phyloP scores from a whole-genome alignment of 2,888 invertebrate genomes.

The Sinopyrophorus schimmeli region DNA sequence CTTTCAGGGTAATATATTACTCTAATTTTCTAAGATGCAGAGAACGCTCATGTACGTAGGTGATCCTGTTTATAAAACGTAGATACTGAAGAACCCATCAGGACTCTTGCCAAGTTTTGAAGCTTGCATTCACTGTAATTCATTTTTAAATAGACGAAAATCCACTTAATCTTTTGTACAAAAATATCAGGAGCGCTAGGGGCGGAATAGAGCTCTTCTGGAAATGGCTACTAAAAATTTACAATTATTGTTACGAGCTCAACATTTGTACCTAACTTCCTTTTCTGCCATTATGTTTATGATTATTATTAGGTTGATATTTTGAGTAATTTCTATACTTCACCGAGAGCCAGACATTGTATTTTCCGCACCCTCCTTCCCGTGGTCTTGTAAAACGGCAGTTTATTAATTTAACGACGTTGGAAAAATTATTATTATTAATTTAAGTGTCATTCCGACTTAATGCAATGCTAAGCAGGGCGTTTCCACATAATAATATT shows the following conservation, averaged over 20 bases:
- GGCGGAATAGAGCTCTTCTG: constrained; percentile 19
- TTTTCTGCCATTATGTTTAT: constrained; percentile 19
- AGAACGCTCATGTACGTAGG: constrained; percentile 21
- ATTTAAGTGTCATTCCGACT: no score
- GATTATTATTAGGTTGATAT: constrained; percentile 19
- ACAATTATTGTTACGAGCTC: constrained; percentile 28
- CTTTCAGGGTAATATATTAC: constrained; percentile 28
- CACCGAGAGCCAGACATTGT: no score
- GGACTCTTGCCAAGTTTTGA: constrained; percentile 31
- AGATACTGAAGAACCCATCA: constrained; percentile 29
- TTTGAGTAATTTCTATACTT: constrained; percentile 21
- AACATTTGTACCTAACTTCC: constrained; percentile 23
- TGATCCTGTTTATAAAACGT: constrained; percentile 30
- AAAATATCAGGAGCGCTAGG: constrained; percentile 19
- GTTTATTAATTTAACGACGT: no score
- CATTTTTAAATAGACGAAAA: constrained; percentile 27
- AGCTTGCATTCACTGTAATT: constrained; percentile 27
- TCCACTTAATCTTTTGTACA: constrained; percentile 27
- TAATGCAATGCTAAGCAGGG: no score
- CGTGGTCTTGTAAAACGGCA: no score
- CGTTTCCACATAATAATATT: no score
- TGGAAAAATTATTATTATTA: no score
- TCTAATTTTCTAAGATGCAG: constrained; percentile 28
- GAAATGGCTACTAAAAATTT: constrained; percentile 27
- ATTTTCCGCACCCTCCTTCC: no score